Base-by-base conservation (phyloP, 2,113 vertebrate genomes). In the Macquaria australasica region DNA sequence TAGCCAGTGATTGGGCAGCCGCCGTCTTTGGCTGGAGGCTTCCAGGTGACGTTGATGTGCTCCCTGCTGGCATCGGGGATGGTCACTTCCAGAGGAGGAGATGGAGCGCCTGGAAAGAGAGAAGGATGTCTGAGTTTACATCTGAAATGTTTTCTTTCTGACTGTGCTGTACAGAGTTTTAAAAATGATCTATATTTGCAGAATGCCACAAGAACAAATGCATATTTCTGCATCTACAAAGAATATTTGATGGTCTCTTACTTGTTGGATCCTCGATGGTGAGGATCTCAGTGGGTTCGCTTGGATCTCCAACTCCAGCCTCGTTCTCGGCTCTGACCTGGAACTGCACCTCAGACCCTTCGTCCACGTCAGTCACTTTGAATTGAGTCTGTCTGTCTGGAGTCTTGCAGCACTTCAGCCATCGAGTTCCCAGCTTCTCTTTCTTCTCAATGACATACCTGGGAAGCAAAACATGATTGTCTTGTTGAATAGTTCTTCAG, bases 361-460 rank as follows among this genome's bases (percentile, higher is more conserved):
- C 98, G 60, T 99, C 99, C 73, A 99, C 97, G 77, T 99, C 98
- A 8, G 97, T 98, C 84, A 99, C 97, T 93, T 95, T 97, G 91
- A 96, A 99, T 84, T 96, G 96, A 91, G 97, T 97, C 9, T 99
- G 96, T 71, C 95, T 97, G 89, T 97, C 98, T 55, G 98, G 75
- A 51, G 98, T 99, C 94, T 98, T 99, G 86, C 97, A 98, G 93
- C 97, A 97, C 92, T 99, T 99, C 71, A 99, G 94, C 98, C 98
- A 99, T 34, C 98, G 98, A 64, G 97, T 98, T 81, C 97, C 98
- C 62, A 99, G 64, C 75, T 98, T 99, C 83, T 99, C 98, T 92
- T 99, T 99, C 96, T 99, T 99, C 93, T 99, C 98, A 93, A 99
- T 99, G 73, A 99, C 97, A 1, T 99, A 99, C 93, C 98, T 99